A percentile compares a stretch with the other conserved stretches of the same genome.
phyloP scores from a whole-genome alignment of 2,113 vertebrate genomes.

The Hyperoodon ampullatus region DNA sequence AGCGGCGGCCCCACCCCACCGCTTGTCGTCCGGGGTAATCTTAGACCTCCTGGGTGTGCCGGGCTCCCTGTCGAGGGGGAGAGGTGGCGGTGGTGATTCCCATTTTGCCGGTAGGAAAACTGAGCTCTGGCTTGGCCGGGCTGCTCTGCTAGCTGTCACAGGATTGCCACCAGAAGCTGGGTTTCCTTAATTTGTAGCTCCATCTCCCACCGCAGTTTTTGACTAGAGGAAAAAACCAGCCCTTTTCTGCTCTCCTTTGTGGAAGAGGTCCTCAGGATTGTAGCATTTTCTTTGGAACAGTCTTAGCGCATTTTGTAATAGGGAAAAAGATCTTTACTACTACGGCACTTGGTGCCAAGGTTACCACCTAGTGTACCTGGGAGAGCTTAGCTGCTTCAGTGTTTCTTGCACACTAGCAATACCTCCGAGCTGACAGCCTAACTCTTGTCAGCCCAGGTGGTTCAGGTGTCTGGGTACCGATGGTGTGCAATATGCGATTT shows the following conservation, averaged over 20 bases:
- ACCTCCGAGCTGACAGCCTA: constrained; percentile 39
- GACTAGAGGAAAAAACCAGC: not conserved
- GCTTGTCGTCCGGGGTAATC: not conserved
- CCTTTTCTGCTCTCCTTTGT: not conserved
- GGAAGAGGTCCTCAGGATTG: not conserved
- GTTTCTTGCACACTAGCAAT: not conserved
- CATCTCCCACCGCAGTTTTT: constrained; percentile 16
- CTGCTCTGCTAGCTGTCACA: not conserved
- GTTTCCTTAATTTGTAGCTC: not conserved
- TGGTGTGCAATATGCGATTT: not conserved
- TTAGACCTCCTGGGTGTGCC: not conserved
- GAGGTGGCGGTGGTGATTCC: not conserved
- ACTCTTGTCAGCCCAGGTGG: constrained; percentile 38
- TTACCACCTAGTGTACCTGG: not conserved
- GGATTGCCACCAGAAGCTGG: not conserved
- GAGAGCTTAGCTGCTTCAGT: not conserved
- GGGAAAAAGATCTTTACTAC: not conserved
- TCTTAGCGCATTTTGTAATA: not conserved
- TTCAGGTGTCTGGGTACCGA: constrained; percentile 21
- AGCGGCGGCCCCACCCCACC: not conserved
- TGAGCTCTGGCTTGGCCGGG: not conserved
- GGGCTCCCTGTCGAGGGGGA: not conserved
- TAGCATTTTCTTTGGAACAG: constrained; percentile 12
- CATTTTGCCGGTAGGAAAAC: constrained; percentile 46
- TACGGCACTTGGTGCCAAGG: not conserved